Evolutionary conservation across 2,113 vertebrate genomes (phyloP).

Genomic region (Oncorhynchus masou): DNA sequence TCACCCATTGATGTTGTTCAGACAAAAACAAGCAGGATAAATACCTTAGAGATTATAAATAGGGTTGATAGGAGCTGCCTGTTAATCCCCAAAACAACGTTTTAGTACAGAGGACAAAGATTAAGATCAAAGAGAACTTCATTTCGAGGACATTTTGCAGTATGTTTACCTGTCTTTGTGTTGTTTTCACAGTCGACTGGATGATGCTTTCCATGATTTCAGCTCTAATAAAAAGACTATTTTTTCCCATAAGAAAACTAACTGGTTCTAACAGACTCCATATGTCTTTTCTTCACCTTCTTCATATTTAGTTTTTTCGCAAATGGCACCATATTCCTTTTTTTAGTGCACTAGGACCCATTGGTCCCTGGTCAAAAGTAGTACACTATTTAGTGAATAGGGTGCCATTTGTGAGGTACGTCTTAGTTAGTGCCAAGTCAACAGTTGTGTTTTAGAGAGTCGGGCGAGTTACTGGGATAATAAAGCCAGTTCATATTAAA

Average conservation of each 20-base stretch:
- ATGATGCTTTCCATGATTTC: slow-evolving; percentile 11
- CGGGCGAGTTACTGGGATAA: not conserved
- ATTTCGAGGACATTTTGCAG: not conserved
- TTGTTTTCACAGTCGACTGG: not conserved
- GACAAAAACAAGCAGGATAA: not conserved
- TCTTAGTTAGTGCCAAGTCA: slow-evolving; percentile 39
- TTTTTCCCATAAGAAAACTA: slow-evolving; percentile 15
- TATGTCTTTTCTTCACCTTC: slow-evolving; percentile 35
- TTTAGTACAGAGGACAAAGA: not conserved
- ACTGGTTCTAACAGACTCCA: slow-evolving; percentile 47
- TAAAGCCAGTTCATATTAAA: no score
- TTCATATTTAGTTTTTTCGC: not conserved
- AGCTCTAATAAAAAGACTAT: slow-evolving; percentile 52
- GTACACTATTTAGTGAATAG: no score
- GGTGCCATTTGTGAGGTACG: not conserved
- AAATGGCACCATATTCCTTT: no score
- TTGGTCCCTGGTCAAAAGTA: no score
- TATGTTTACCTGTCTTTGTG: slow-evolving; percentile 32
- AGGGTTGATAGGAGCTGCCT: not conserved
- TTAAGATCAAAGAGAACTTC: not conserved
- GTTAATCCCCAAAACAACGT: not conserved
- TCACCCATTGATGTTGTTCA: not conserved
- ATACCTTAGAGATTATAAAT: not conserved
- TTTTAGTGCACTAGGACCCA: no score
- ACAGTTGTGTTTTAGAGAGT: slow-evolving; percentile 33